phyloP scores from a whole-genome alignment of 2,113 vertebrate genomes.

The Pseudopipra pipra region DNA sequence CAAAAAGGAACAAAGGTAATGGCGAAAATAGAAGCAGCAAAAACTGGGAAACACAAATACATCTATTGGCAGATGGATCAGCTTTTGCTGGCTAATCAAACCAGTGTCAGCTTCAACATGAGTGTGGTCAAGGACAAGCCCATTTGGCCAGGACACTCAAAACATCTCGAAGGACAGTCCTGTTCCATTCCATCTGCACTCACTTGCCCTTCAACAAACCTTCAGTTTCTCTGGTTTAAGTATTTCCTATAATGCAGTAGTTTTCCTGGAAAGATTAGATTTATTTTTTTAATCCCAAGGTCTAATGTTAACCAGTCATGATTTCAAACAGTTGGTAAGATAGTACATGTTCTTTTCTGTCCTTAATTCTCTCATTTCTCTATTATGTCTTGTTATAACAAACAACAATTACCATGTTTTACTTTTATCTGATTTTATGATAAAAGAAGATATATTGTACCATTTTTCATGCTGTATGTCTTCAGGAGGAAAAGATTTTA shows the following conservation, averaged over 20 bases:
- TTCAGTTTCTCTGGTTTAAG: neutral
- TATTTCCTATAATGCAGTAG: neutral
- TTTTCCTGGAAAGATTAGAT: neutral
- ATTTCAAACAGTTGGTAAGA: neutral
- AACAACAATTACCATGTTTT: conserved; percentile 44
- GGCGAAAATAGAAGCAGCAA: neutral
- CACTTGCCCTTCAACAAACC: neutral
- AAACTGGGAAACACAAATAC: neutral
- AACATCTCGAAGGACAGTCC: neutral
- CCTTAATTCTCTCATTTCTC: conserved; percentile 9
- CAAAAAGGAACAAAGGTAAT: neutral
- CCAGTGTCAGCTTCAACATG: neutral
- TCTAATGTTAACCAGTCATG: neutral
- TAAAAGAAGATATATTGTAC: neutral
- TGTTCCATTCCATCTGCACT: neutral
- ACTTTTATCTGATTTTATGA: conserved; percentile 13
- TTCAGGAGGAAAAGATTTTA: neutral
- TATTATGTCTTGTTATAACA: neutral
- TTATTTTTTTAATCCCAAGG: neutral
- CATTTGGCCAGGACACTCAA: neutral
- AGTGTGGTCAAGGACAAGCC: neutral
- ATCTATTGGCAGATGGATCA: neutral
- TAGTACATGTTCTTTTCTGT: neutral
- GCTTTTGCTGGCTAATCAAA: neutral
- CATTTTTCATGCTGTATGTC: neutral